Conservation (phyloP, 2,888 invertebrate genomes). For the Brachypalpus laphriformis region DNA sequence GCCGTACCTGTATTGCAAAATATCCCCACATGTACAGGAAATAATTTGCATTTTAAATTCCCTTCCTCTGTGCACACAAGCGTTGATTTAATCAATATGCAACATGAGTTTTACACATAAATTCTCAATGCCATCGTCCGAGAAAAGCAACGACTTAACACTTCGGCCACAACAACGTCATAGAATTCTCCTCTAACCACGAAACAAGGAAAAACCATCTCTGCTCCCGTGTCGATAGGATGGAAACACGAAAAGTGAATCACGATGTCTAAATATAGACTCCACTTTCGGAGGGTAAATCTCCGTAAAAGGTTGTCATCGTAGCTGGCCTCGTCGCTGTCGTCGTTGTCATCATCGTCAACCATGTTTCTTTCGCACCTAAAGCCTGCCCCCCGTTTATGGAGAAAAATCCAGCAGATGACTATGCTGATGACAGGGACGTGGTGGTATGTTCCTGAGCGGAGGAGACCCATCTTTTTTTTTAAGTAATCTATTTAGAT, state of each 20-base stretch:
- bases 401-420: conserved; percentile 36
- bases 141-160: too few species aligned
- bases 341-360: too few species aligned
- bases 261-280: conserved; percentile 65
- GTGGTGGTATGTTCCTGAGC: not conserved
- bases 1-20: not conserved
- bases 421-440: conserved; percentile 1
- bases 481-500: conserved; percentile 43
- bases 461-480: not conserved
- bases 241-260: conserved; percentile 51
- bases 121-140: conserved; percentile 53
- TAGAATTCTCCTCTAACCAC: conserved; percentile 20
- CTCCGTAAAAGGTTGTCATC: conserved; percentile 31
- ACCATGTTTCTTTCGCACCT: too few species aligned
- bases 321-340: conserved; percentile 2
- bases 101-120: conserved; percentile 8
- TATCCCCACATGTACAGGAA: conserved; percentile 48
- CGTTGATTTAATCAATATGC: conserved; percentile 38
- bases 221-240: not conserved
- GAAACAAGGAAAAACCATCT: conserved; percentile 44
- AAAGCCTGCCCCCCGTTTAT: conserved; percentile 42
- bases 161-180: conserved; percentile 12
- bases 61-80: not conserved
- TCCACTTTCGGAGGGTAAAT: conserved; percentile 22
- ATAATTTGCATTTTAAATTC: conserved; percentile 58